Evolutionary conservation across 2,888 invertebrate species (phyloP).

Genomic region (Sipunculus nudus): DNA sequence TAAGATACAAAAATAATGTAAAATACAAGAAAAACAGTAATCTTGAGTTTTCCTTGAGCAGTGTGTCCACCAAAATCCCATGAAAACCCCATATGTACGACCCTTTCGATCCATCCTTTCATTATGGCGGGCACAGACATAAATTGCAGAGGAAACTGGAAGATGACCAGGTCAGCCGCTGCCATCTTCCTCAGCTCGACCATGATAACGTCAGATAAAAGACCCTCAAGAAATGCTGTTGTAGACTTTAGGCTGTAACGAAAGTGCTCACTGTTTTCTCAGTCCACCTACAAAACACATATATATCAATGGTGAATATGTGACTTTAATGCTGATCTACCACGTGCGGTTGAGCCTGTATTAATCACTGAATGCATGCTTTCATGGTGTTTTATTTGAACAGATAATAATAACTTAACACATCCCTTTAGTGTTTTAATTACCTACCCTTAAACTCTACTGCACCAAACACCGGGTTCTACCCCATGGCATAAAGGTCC

Average conservation of each 20-base stretch:
- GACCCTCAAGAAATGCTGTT: slow-evolving; percentile 19
- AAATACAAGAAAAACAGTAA: too few species aligned
- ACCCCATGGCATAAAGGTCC: slow-evolving; percentile 47
- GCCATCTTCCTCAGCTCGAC: slow-evolving; percentile 42
- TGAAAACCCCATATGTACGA: too few species aligned
- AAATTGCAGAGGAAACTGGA: slow-evolving; percentile 50
- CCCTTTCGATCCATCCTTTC: slow-evolving; percentile 50
- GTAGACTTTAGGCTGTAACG: slow-evolving; percentile 16
- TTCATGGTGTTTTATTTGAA: too few species aligned
- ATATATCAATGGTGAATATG: too few species aligned
- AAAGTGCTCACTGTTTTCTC: slow-evolving; percentile 12
- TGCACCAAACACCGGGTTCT: slow-evolving; percentile 38
- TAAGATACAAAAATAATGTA: too few species aligned
- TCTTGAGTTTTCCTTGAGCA: too few species aligned
- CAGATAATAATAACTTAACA: too few species aligned
- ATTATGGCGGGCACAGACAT: slow-evolving; percentile 46
- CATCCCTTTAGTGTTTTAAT: neutral
- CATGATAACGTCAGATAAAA: slow-evolving; percentile 22
- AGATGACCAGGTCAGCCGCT: slow-evolving; percentile 44
- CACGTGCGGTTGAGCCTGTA: too few species aligned
- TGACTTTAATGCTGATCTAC: too few species aligned
- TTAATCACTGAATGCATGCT: too few species aligned
- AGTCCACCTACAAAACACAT: neutral
- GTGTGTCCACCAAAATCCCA: too few species aligned
- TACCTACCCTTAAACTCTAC: slow-evolving; percentile 25